These are phyloP conservation scores for Sceloporus tristichus DNA, from an alignment of 2,113 vertebrate species.

Conservation along the genomic window DNA sequence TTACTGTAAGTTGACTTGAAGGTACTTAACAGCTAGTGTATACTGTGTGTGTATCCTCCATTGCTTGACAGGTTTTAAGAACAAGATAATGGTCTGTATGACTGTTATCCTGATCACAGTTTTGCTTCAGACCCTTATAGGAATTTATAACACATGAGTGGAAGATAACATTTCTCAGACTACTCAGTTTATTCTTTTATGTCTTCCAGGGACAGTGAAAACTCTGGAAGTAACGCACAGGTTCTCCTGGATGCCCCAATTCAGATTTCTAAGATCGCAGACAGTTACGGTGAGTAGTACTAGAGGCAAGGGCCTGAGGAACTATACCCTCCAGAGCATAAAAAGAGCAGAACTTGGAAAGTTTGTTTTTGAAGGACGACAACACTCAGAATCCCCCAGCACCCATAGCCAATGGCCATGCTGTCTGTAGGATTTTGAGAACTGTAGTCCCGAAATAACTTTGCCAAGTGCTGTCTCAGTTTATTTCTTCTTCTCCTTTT, in stretches of 20 bases:
- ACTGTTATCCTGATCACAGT: background rate
- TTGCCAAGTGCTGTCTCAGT: background rate
- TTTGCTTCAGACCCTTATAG: background rate
- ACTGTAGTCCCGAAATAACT: no score
- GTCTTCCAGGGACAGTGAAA: slow-evolving; percentile 71
- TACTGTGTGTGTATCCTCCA: background rate
- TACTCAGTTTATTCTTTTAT: slow-evolving; percentile 7
- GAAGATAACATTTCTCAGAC: background rate
- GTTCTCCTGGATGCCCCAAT: slow-evolving; percentile 92
- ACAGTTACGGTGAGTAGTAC: slow-evolving; percentile 82
- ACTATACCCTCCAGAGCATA: background rate
- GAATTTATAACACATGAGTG: background rate
- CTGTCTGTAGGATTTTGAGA: no score
- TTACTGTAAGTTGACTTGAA: no score
- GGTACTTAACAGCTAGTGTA: no score
- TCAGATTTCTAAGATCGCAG: slow-evolving; percentile 93
- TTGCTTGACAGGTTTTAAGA: background rate
- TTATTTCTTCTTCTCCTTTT: background rate
- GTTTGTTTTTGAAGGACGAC: no score
- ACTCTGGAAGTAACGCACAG: slow-evolving; percentile 79
- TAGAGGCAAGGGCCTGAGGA: no score
- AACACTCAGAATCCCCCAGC: no score
- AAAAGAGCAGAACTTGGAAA: no score
- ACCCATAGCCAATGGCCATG: no score
- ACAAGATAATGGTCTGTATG: background rate